Percentiles rank a stretch among this genome's conserved stretches.
phyloP scores from a whole-genome alignment of 2,888 invertebrate species.

The Catocala nupta region DNA sequence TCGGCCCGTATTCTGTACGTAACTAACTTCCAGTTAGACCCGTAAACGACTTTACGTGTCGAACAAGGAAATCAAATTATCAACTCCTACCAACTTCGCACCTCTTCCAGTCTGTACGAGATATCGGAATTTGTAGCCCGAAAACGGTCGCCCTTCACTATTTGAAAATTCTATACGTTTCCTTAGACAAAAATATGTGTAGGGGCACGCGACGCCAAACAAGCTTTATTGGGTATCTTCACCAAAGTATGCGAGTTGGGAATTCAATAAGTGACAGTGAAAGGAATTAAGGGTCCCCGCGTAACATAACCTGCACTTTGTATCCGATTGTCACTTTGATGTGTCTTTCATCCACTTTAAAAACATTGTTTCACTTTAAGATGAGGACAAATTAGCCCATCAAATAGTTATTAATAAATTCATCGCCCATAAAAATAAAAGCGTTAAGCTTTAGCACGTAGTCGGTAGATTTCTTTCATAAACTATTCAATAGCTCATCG shows the following conservation, averaged over 20 bases:
- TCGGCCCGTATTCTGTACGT: slow-evolving; percentile 71
- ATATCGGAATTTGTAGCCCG: slow-evolving; percentile 74
- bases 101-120: slow-evolving; percentile 73
- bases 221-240: slow-evolving; percentile 84
- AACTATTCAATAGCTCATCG: slow-evolving; percentile 51
- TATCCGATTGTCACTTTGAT: slow-evolving; percentile 66
- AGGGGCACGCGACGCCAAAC: slow-evolving; percentile 75
- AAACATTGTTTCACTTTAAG: slow-evolving; percentile 1
- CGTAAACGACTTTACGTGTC: slow-evolving; percentile 85
- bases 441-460: slow-evolving; percentile 12
- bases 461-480: slow-evolving; percentile 46
- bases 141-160: slow-evolving; percentile 69
- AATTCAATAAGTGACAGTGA: slow-evolving; percentile 83
- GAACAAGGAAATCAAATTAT: slow-evolving; percentile 86
- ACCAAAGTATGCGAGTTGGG: slow-evolving; percentile 77
- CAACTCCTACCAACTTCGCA: slow-evolving; percentile 81
- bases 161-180: slow-evolving; percentile 81
- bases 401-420: background rate
- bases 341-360: slow-evolving; percentile 44
- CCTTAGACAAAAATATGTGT: slow-evolving; percentile 77
- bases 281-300: slow-evolving; percentile 76
- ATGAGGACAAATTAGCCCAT: background rate
- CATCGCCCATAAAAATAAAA: slow-evolving; percentile 3
- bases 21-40: slow-evolving; percentile 80
- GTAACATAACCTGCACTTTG: slow-evolving; percentile 67